Evolutionary conservation across 1,140 invertebrate genomes (phyloP).

Genomic region (Sinella curviseta): DNA sequence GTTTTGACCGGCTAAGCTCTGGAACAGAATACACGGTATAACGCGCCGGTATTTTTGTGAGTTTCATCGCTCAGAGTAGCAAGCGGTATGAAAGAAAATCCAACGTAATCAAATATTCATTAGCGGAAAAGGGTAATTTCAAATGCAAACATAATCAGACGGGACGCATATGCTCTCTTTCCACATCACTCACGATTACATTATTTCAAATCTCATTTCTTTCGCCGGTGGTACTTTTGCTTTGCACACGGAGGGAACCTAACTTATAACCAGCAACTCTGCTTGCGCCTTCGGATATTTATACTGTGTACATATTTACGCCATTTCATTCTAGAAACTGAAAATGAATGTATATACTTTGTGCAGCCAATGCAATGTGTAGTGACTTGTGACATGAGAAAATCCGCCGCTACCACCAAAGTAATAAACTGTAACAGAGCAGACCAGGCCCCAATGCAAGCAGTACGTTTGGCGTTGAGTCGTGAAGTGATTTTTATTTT

Average conservation of each 20-base stretch:
- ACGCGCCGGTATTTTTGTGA: no score
- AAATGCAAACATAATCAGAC: slow-evolving; percentile 23
- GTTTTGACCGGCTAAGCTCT: no score
- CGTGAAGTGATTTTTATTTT: not conserved
- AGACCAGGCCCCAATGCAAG: no score
- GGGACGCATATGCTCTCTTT: slow-evolving; percentile 4
- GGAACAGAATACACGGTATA: no score
- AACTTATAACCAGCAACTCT: not conserved
- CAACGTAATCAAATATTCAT: slow-evolving; percentile 20
- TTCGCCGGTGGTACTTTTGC: not conserved
- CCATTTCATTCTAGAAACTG: no score
- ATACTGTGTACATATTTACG: not conserved
- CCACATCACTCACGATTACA: not conserved
- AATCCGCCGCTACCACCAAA: no score
- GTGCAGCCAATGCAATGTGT: no score
- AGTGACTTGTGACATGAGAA: no score
- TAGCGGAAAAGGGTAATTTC: slow-evolving; percentile 13
- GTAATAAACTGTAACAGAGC: no score
- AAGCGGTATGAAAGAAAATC: not conserved
- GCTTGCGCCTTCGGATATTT: not conserved
- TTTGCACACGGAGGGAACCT: not conserved
- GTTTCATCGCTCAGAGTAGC: not conserved
- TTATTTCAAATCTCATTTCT: slow-evolving; percentile 1
- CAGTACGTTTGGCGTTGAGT: no score
- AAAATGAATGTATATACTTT: no score